A percentile compares a stretch with the other conserved stretches of the same genome.
Evolutionary conservation across 1,140 invertebrate genomes (phyloP).

Genomic region (Bombus pascuorum): DNA sequence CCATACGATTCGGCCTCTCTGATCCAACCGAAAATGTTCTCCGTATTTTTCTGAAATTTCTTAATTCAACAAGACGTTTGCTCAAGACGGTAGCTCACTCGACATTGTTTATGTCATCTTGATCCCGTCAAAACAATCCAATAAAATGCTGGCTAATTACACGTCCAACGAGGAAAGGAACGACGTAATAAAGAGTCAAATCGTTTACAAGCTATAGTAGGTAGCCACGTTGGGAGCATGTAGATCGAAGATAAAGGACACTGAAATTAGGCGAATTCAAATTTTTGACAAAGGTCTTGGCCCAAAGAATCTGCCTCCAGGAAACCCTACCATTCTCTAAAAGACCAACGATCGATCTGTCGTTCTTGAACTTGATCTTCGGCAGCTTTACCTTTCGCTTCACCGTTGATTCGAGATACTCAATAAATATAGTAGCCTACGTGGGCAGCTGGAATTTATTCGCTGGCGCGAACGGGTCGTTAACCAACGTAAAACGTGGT

Average conservation of each 20-base stretch:
- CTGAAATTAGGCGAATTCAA: constrained; percentile 32
- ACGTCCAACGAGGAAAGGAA: neutral
- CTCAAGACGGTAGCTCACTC: neutral
- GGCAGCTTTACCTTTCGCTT: neutral
- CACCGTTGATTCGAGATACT: neutral
- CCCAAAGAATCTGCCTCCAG: constrained; percentile 38
- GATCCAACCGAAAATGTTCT: neutral
- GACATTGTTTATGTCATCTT: constrained; percentile 25
- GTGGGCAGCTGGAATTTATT: constrained; percentile 51
- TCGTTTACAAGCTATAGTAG: neutral
- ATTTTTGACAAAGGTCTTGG: constrained; percentile 55
- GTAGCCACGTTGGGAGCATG: neutral
- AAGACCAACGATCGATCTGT: constrained; percentile 2
- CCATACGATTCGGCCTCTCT: neutral
- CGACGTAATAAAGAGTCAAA: neutral
- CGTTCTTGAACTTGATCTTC: constrained; percentile 63
- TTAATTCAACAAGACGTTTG: neutral
- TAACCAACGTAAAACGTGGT: constrained; percentile 32
- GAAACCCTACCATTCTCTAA: neutral
- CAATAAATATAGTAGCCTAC: constrained; percentile 38
- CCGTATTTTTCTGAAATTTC: neutral
- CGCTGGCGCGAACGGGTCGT: constrained; percentile 24
- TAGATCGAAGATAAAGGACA: constrained; percentile 26
- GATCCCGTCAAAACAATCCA: neutral
- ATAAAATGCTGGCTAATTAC: constrained; percentile 33